Base-by-base conservation (phyloP, 1,140 invertebrate species). In the Physella acuta region DNA sequence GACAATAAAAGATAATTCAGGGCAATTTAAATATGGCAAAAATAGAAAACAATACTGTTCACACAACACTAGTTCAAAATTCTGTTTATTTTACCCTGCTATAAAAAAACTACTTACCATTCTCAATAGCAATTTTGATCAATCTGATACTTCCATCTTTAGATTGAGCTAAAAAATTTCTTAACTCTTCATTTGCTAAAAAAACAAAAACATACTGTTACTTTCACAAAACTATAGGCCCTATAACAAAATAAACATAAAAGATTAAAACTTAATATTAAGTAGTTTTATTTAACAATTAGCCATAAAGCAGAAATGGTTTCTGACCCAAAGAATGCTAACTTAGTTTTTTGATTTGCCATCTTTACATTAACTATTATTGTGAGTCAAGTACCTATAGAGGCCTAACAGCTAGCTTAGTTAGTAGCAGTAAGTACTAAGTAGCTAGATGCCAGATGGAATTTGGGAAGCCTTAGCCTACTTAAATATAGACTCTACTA, bases 131-230 rank as follows among this genome's bases (percentile, higher is more conserved):
- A 61, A 84, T 74, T 59, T 84, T 82, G 16, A 84, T 67, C 20
- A 81, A 17, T 65, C 82, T 70, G 39, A 78, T 60, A 56, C 51
- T 49, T 36, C 81, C 82, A 76, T 81, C 78, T 71, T 82, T 82
- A n/a, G 75, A 73, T 24, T 56, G 69, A 31, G 76, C 77, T 71
- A 84, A 79, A 70, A 81, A 82, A 4, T 64, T 63, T 34, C 69
- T 72, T n/a, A 84, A 56, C 37, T 82, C 78, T 31, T 76, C 74
- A 74, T 76, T 78, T 34, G 81, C 82, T 84, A 73, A 68, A 79
- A 78, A 71, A 44, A 72, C 39, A 33, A 33, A 58, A 26, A 44
- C 31, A 24, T 51, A 2, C 26, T 67, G 8, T 5, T 53, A 28
- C 31, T 5, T 0, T 31, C n/a, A 59, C n/a, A 59, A n/a, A 70